Base-by-base conservation (phyloP, 1,140 invertebrate genomes). In the Drosophila grimshawi region DNA sequence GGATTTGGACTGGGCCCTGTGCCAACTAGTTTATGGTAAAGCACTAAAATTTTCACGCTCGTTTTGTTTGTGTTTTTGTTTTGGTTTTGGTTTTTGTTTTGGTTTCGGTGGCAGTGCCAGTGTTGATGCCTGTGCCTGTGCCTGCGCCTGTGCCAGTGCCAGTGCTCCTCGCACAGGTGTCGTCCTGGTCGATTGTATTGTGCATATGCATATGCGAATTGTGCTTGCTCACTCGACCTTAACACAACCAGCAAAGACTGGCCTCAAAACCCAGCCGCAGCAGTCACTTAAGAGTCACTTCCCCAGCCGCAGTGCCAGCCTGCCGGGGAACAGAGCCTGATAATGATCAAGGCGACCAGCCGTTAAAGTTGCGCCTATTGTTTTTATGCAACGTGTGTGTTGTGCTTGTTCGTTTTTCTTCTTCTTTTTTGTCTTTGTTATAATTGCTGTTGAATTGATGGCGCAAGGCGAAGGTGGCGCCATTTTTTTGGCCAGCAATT, bases 361-460 rank as follows among this genome's bases (percentile, higher is more conserved):
- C 76, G 83, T 86, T 81, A 82, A 86, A 86, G 57, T 82, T 86
- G 67, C 68, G 62, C 72, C 65, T 7, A 80, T 77, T 86, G 83
- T 88, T 82, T 75, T 79, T 86, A 72, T 77, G 55, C 67, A 81
- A 56, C 75, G 46, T 71, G 62, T 75, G 35, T 63, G 29, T 48
- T 65, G 35, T 65, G 78, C 35, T 30, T 55, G 48, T 65, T 57
- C 32, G 41, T 76, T 66, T 65, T 52, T 59, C 81, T 74, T 80
- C 19, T 19, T 19, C 19, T 19, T 19, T 19, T 19, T 19, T 19
- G 19, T 19, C 19, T 19, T 19, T 19, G 19, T 81, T 86, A 76
- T 86, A 86, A 82, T 88, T 86, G 83, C 76, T 81, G 63, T 76
- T 81, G 67, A 76, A 86, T 86, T 72, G 71, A 86, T 86, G 65